Evolutionary conservation across 2,113 vertebrate species (phyloP).

Genomic region (Petromus typicus): DNA sequence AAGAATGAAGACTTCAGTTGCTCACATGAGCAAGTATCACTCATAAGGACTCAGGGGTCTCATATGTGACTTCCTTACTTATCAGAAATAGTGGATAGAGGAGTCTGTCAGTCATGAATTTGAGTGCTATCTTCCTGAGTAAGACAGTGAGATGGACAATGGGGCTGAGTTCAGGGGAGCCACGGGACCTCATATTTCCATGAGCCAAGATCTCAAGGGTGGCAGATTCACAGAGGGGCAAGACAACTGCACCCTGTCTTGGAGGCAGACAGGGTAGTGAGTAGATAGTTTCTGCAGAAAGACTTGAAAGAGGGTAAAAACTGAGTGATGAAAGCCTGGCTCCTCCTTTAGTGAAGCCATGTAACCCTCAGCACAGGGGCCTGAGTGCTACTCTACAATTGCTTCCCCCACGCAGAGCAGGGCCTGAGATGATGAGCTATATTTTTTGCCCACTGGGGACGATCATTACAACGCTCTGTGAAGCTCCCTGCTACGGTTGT

Average conservation of each 20-base stretch:
- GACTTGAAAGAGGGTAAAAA: not conserved
- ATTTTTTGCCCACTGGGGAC: not conserved
- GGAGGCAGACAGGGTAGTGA: not conserved
- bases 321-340: not conserved
- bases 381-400: too few relatives aligned
- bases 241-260: too few relatives aligned
- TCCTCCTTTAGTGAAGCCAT: not conserved
- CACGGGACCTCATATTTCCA: accelerated
- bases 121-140: not conserved
- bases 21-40: not conserved
- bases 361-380: not conserved
- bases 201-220: accelerated
- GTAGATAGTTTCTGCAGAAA: not conserved
- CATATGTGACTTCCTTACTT: not conserved
- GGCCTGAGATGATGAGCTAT: not conserved
- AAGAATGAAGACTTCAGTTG: not conserved
- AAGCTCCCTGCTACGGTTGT: not conserved
- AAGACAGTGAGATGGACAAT: not conserved
- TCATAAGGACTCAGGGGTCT: not conserved
- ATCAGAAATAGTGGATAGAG: not conserved
- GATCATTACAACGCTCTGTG: not conserved
- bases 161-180: not conserved
- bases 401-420: not conserved
- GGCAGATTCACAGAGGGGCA: too few relatives aligned
- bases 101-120: not conserved